These are phyloP conservation scores for Porites lutea DNA, from an alignment of 64 coral and sea anemone genomes.

Conservation along the genomic window DNA sequence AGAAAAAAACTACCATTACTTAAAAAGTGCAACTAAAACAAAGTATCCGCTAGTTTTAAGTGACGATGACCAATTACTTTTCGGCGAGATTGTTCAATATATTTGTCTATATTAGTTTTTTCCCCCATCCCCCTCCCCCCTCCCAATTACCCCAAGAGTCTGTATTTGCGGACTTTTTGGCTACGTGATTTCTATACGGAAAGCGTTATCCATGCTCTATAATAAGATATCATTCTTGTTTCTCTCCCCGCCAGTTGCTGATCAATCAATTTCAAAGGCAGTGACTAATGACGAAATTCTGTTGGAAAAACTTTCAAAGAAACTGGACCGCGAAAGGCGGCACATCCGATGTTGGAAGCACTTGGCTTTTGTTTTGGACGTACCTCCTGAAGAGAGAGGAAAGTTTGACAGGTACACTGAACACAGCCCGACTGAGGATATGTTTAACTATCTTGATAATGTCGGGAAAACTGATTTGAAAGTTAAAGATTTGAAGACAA, in stretches of 20 bases:
- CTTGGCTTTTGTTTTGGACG: constrained; percentile 14
- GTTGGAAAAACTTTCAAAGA: constrained; percentile 16
- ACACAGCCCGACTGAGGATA: constrained; percentile 38
- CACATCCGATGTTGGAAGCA: constrained; percentile 33
- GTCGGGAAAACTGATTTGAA: neutral
- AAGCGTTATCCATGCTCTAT: no score
- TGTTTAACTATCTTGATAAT: constrained; percentile 5
- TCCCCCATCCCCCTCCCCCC: no score
- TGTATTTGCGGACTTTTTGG: no score
- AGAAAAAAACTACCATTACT: no score
- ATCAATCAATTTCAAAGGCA: neutral
- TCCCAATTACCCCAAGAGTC: no score
- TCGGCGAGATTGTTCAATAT: no score
- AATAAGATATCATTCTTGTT: neutral
- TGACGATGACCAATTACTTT: no score
- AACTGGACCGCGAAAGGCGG: constrained; percentile 28
- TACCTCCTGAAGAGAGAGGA: neutral
- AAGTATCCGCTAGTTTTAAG: no score
- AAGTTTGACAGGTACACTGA: constrained; percentile 37
- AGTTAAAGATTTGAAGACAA: constrained; percentile 1
- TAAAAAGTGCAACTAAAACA: no score
- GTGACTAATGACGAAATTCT: neutral
- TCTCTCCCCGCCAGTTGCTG: neutral
- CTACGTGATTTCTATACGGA: no score
- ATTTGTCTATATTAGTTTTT: no score